Evolutionary conservation across 2,113 vertebrate genomes (phyloP), one percentile per base, ranked within the genome.

Genomic region (Salvator merianae): DNA sequence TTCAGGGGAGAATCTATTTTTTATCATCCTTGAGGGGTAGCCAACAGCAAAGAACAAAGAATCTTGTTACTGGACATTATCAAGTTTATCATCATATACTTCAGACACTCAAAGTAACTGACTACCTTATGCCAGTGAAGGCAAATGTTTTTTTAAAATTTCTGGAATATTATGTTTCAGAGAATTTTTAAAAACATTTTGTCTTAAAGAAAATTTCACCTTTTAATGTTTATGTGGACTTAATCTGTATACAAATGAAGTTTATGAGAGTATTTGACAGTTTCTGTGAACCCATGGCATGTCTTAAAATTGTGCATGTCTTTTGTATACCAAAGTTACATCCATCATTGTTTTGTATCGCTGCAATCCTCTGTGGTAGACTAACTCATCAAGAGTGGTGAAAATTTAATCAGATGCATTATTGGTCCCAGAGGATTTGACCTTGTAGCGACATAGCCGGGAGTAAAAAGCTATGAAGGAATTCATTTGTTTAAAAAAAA

Each of bases 371-470:
- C 77, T 89, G 86, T 91, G 91, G 91, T 84, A 70, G 75, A 86
- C 87, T 86, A 81, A 83, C 88, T 93, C 82, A 85, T 85, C 79
- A 93, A 91, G 90, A 93, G 87, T 89, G 88, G 92, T 93, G 83
- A 91, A 92, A 94, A 90, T 92, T 91, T 93, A 91, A 93, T 94
- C 83, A 88, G 91, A 94, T 91, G 86, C 87, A 84, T 91, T 92
- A 94, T 90, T 93, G 93, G 92, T 93, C 91, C 91, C 77, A 65
- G 93, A 95, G 94, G 93, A 93, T 95, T 94, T 96, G 96, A 97
- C 96, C 95, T 96, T 96, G 93, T 94, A 94, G 92, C 94, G 94
- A 95, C 93, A 93, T 87, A 94, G 90, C 93, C 94, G 91, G 93
- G 89, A 93, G 93, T 90, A 87, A 94, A 94, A 89, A 90, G 86